Evolutionary conservation across 2,888 invertebrate genomes (phyloP), one percentile per base, ranked within the genome.

Genomic region (Chrysotoxum bicinctum): DNA sequence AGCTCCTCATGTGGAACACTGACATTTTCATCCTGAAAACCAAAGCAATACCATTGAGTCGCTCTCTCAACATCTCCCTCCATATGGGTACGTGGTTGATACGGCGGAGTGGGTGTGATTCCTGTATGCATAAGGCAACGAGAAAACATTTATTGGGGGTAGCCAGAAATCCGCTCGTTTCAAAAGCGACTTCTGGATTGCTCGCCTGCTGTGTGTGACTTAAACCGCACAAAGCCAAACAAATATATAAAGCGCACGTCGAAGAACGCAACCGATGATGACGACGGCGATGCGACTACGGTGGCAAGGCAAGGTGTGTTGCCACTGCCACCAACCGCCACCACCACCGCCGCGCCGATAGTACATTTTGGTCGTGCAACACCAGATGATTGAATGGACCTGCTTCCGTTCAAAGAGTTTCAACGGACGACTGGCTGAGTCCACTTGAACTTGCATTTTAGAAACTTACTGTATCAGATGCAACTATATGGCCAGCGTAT

Each of bases 161-260:
- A 73, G 26, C 30, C 26, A 64, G 35, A 81, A 75, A 74, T 83
- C 78, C 69, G 19, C 78, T 52, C 62, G 48, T 68, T 69, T 48
- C 32, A 62, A 69, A 69, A 83, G 73, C 50, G 62, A 64, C 83
- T 78, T 83, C 64, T 78, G 69, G 56, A 54, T 52, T 40, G 26
- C 43, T 45, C 10, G 16, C 52, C 60, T 40, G 32, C 50, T 69
- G 52, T 76, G 43, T 69, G 54, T 64, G 66, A 75, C 72, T 75
- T 68, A 84, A 79, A 84, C 84, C 84, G 72, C 84, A 84, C 75
- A 84, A 84, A 75, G 72, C 75, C 80, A 84, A 76, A 80, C 84
- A 74, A 84, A 84, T 79, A 72, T 75, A 66, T 75, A 75, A 84
- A 58, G 79, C 70, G 48, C 21, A 50, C 64, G 66, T 50, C 21